phyloP scores from a whole-genome alignment of 2,888 invertebrate species.

The Synanthedon tipuliformis region DNA sequence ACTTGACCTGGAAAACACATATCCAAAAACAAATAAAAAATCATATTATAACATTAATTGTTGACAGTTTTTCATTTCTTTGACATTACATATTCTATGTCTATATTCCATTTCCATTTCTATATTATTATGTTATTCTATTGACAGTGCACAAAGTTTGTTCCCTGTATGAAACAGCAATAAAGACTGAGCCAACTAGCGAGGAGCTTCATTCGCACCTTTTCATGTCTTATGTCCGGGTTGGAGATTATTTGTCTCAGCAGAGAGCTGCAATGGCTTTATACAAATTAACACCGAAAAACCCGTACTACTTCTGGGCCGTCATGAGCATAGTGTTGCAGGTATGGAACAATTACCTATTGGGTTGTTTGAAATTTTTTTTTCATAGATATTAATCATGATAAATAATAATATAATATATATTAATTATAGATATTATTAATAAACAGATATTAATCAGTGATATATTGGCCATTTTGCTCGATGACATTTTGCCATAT shows the following conservation, averaged over 20 bases:
- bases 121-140: no score
- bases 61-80: no score
- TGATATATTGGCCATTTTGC: no score
- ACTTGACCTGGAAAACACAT: no score
- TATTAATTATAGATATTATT: no score
- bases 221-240: conserved; percentile 95
- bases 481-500: no score
- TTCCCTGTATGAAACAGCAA: conserved; percentile 88
- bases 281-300: conserved; percentile 92
- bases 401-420: no score
- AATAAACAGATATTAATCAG: not conserved
- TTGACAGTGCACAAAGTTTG: conserved; percentile 87
- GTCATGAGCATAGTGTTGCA: conserved; percentile 97
- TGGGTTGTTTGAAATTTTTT: not conserved
- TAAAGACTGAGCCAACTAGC: conserved; percentile 84
- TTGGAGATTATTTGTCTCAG: conserved; percentile 90
- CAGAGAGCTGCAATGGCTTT: conserved; percentile 90
- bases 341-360: conserved; percentile 54
- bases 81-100: no score
- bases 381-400: no score
- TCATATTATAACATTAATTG: no score
- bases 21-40: no score
- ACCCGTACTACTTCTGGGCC: conserved; percentile 98
- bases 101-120: no score
- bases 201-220: conserved; percentile 94